Evolutionary conservation across 2,888 invertebrate genomes (phyloP), one percentile per base, ranked within the genome.

Genomic region (Rhamphomyia laevipes): DNA sequence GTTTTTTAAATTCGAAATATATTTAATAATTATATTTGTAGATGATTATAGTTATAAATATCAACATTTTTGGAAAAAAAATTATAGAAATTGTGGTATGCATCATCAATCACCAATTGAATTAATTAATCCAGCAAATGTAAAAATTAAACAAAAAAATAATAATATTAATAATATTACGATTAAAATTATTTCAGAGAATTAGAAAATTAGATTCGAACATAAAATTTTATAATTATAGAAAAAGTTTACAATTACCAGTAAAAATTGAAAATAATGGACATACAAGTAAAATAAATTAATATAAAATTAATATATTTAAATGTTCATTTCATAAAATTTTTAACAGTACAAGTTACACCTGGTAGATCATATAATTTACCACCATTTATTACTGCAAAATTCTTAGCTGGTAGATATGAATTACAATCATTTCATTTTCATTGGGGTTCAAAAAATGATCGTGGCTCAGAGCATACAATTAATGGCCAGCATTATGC

Each of bases 391-490:
- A 27, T 42, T 23, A 15, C 15, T 6, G 27, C 27, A n/a, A 9
- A 15, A 18, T 9, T 23, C 6, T 15, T 42, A 15, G 27, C 42
- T n/a, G 42, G 42, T 10, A n/a, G 4, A n/a, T 42, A 21, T 15
- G 10, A 13, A 9, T 42, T 42, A 15, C 27, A 42, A n/a, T 13
- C 6, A 27, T 15, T 42, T 42, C 42, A 42, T 27, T 84, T 83
- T 68, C 84, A 84, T 64, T 84, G 84, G 84, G 58, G 76, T 7
- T 74, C 74, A 57, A 77, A 75, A 65, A 82, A 83, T 69, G 77
- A 77, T 65, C 73, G 77, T n/a, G 84, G 84, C n/a, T 80, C 82
- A 1, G 84, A 84, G 59, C 83, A 83, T 61, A 74, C 77, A 18
- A 71, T 84, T 13, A 81, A 83, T 59, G 80, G 79, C 55, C 74